Conservation (phyloP, 1,140 invertebrate genomes). For the Meteorus sp. region DNA sequence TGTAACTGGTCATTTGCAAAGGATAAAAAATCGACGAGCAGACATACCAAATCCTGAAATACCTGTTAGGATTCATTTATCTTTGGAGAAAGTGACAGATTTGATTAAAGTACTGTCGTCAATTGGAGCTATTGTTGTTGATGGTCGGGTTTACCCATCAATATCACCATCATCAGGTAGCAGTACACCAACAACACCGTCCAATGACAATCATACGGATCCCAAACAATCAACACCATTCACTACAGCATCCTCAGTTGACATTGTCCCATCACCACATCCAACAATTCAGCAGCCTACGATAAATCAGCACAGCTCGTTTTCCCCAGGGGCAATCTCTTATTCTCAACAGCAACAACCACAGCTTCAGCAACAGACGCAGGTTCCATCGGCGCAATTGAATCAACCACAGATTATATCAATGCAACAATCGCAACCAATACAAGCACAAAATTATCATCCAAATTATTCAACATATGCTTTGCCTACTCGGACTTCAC, state of each 20-base stretch:
- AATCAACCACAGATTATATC: background rate
- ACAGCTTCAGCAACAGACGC: slow-evolving; percentile 35
- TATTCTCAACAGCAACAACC: background rate
- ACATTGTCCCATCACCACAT: slow-evolving; percentile 42
- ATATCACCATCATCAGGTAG: slow-evolving; percentile 50
- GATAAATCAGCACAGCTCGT: slow-evolving; percentile 20
- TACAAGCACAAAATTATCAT: slow-evolving; percentile 39
- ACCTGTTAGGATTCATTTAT: slow-evolving; percentile 75
- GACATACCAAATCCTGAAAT: slow-evolving; percentile 86
- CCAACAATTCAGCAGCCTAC: slow-evolving; percentile 40
- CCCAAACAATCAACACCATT: slow-evolving; percentile 52
- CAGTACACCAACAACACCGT: slow-evolving; percentile 44
- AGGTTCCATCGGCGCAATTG: background rate
- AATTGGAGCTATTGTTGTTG: slow-evolving; percentile 76
- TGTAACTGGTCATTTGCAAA: slow-evolving; percentile 71
- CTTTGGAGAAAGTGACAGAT: slow-evolving; percentile 76
- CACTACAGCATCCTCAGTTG: slow-evolving; percentile 43
- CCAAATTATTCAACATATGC: slow-evolving; percentile 47
- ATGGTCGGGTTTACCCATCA: slow-evolving; percentile 69
- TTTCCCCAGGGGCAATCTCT: background rate
- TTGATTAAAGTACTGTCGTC: slow-evolving; percentile 74
- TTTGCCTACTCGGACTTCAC: slow-evolving; percentile 48
- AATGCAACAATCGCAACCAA: too few species aligned
- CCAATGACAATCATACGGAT: slow-evolving; percentile 39
- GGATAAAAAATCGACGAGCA: slow-evolving; percentile 76